Evolutionary conservation across 2,113 vertebrate species (phyloP), one percentile per base, ranked within the genome.

Genomic region (Corythornis madagascariensis): DNA sequence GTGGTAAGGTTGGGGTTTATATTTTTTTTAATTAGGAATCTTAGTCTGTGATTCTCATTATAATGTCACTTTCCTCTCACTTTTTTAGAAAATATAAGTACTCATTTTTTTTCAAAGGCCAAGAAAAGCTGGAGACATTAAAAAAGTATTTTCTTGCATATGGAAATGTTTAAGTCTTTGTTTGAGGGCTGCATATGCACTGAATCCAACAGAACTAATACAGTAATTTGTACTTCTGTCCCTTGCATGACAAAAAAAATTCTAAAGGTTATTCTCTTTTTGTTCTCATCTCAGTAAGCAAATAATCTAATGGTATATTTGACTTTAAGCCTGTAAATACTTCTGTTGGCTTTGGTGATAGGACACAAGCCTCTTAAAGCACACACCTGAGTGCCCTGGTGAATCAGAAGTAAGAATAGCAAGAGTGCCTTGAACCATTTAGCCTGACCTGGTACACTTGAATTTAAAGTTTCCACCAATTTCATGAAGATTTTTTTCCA

Each of bases 161-260:
- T 94, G 91, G 89, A 89, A 93, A 50, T 75, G 48, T 88, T 92
- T 83, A 92, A 85, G 64, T 56, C 75, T 95, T 79, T 94, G 67
- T 85, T 90, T 89, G 61, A 87, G 61, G 10, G 26, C 48, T 60
- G 24, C 77, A 88, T 92, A 86, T 95, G 90, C 77, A 69, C 64
- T 53, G 78, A 43, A 83, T 71, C 55, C 57, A 55, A 79, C 20
- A 80, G 86, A 84, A 67, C 50, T 76, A 74, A 77, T 82, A 52
- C 47, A 77, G 42, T 65, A 82, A 91, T 96, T 80, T 95, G 80
- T 95, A 80, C 26, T 89, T 86, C 57, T 55, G 35, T 57, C 77
- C 63, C 69, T 73, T 88, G 57, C 75, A 85, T 91, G 89, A 73
- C 84, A 89, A 80, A 74, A 56, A 6, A 33, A 84, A 70, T 73